These are phyloP conservation scores for Limnephilus marmoratus DNA, from an alignment of 2,888 invertebrate genomes.

Conservation along the genomic window DNA sequence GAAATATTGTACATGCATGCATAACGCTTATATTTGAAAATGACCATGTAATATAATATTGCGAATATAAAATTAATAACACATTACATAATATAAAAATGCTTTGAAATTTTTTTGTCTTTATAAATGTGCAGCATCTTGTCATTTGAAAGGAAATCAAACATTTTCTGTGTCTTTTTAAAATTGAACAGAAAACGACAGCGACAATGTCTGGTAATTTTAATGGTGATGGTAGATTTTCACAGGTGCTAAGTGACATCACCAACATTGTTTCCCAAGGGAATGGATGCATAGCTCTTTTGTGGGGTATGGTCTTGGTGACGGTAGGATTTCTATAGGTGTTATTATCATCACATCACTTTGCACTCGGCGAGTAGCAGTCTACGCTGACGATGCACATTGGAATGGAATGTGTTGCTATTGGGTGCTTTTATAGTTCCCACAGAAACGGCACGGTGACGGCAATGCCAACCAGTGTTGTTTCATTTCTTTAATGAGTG, in stretches of 20 bases:
- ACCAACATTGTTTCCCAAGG: background rate
- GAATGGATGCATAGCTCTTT: background rate
- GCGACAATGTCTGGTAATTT: background rate
- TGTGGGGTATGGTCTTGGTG: background rate
- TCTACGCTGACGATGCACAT: no score
- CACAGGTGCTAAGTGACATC: background rate
- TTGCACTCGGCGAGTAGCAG: background rate
- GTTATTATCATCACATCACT: background rate
- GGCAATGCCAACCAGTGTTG: no score
- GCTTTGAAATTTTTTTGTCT: background rate
- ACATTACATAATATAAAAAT: background rate
- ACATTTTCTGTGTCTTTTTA: background rate
- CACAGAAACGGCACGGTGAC: no score
- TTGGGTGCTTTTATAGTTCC: no score
- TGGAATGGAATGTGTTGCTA: no score
- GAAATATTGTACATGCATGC: background rate
- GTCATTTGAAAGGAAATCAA: background rate
- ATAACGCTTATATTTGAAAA: background rate
- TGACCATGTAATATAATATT: background rate
- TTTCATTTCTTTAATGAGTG: no score
- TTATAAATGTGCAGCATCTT: background rate
- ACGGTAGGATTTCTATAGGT: background rate
- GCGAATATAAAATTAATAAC: no score
- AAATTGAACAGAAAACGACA: background rate
- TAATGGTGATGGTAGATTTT: background rate